These are phyloP conservation scores for Chymomyza amoena DNA, from an alignment of 2,888 invertebrate genomes.

Conservation along the genomic window DNA sequence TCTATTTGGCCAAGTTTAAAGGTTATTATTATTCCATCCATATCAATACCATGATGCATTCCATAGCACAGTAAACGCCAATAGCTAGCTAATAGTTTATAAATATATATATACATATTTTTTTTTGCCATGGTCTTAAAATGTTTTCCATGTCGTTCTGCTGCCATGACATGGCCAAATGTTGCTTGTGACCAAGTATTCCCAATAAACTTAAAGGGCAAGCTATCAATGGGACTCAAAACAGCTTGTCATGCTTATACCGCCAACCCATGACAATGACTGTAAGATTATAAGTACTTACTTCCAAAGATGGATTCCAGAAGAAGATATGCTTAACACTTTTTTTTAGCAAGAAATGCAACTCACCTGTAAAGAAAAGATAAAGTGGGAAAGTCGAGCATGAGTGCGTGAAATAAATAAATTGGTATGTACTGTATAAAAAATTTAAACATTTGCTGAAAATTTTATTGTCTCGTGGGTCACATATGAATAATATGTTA, in stretches of 20 bases:
- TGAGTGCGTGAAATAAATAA: conserved; percentile 4
- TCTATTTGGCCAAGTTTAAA: conserved; percentile 31
- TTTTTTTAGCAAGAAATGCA: conserved; percentile 5
- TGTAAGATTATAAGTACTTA: neutral
- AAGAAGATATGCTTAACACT: neutral
- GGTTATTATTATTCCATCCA: conserved; percentile 39
- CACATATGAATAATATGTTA: no score
- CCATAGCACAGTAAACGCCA: neutral
- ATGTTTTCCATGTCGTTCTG: neutral
- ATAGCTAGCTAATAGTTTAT: conserved; percentile 8
- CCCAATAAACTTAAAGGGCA: neutral
- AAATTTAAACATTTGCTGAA: neutral
- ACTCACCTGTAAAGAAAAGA: conserved; percentile 45
- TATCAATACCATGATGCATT: neutral
- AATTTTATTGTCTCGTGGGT: no score
- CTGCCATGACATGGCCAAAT: neutral
- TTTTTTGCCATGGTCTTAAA: neutral
- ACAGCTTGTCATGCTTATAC: neutral
- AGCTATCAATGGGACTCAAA: neutral
- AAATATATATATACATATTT: no score
- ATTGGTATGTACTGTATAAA: neutral
- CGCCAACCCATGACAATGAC: neutral
- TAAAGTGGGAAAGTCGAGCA: conserved; percentile 14
- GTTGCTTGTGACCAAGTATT: neutral
- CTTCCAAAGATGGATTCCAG: neutral